Evolutionary conservation across 2,888 invertebrate species (phyloP), one percentile per base, ranked within the genome.

Genomic region (Cyclophora albipunctata): DNA sequence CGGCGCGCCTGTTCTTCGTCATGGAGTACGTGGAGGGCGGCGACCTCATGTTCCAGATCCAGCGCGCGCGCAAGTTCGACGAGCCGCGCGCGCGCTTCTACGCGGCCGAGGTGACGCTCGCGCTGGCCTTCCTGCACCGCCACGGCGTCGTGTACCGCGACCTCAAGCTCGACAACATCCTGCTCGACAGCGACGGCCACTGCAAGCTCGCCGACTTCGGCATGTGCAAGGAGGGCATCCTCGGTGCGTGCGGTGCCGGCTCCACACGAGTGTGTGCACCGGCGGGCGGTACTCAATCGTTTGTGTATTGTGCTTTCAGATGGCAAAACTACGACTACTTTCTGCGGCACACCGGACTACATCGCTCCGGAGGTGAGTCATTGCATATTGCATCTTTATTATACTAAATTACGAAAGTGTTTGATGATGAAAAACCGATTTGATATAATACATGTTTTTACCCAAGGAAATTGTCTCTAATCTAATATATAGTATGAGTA

Each of bases 21-120:
- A 99, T 99, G 99, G 99, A 99, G 89, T 99, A 98, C 85, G 98
- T 99, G 49, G 78, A 98, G 85, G 99, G 99, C 64, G 99, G 98
- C 66, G 98, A 97, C 89, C 91, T 98, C 69, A 98, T 98, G 98
- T 98, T 98, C 91, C 99, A 99, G 93, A 99, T 99, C 67, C 99
- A 99, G 89, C 92, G 97, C 73, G 97, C 98, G 56, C 91, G 98
- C 58, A 98, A 98, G 89, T 99, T 99, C 88, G 98, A 99, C 83
- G 98, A 99, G 84, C 94, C 96, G 0, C 90, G 96, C 2, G 98
- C 98, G 20, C 92, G 96, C 63, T 92, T 99, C 89, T 99, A 99
- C 88, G 98, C 99, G 44, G 99, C 99, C 41, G 99, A 99, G 87
- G 99, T 99, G 52, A 98, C 98, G 50, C 91, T 98, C 68, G 99